Conservation (phyloP, 2,797 vertebrate genomes). For the Bradypodion pumilum region DNA sequence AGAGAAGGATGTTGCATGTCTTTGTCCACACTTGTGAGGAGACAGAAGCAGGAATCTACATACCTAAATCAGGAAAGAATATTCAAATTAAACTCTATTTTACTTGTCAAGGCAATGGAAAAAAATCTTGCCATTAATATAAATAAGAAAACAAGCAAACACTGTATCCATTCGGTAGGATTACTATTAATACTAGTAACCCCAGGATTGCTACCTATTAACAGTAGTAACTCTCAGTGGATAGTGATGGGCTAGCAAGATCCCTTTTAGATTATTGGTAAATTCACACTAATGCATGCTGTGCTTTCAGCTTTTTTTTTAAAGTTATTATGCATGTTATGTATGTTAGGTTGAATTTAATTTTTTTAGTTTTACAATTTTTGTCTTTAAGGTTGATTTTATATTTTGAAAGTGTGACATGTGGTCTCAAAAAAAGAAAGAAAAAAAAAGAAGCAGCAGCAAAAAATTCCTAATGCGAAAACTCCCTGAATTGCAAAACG, state of each 20-base stretch:
- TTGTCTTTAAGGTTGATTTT: background rate
- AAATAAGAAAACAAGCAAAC: too few relatives aligned
- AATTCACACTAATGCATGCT: background rate
- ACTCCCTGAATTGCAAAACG: background rate
- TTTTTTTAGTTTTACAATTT: background rate
- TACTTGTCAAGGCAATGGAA: too few relatives aligned
- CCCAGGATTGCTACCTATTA: too few relatives aligned
- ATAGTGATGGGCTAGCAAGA: background rate
- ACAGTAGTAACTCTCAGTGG: background rate
- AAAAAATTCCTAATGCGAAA: background rate
- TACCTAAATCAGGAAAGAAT: too few relatives aligned
- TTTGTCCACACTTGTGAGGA: too few relatives aligned
- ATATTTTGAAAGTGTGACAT: background rate
- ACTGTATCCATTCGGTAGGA: too few relatives aligned
- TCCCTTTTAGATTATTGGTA: background rate
- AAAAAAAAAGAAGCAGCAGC: too few relatives aligned
- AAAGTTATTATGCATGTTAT: background rate
- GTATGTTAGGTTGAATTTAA: background rate
- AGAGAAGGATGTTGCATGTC: too few relatives aligned
- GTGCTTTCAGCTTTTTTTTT: background rate
- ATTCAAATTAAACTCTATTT: too few relatives aligned
- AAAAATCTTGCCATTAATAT: too few relatives aligned
- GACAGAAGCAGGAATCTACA: too few relatives aligned
- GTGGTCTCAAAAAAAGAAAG: too few relatives aligned
- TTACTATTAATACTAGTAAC: slow-evolving; percentile 1